Conservation (phyloP, 2,888 invertebrate species). For the Nymphalis c-album region DNA sequence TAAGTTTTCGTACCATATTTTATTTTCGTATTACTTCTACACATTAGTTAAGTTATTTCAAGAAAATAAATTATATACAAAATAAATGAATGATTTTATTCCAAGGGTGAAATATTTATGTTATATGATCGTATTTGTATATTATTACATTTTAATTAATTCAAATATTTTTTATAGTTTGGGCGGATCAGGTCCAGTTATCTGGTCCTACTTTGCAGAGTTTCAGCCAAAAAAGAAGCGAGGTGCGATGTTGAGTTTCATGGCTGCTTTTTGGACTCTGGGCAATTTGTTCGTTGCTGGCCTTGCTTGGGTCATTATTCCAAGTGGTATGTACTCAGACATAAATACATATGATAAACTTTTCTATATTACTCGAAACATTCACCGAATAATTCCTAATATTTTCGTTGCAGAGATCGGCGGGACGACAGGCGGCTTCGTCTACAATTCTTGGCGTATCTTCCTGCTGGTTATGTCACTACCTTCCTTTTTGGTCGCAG, state of each 20-base stretch:
- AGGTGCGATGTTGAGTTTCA: slow-evolving; percentile 95
- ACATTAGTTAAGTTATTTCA: too few species aligned
- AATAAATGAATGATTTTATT: too few species aligned
- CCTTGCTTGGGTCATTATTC: slow-evolving; percentile 88
- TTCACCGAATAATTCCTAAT: not conserved
- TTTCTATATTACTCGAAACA: not conserved
- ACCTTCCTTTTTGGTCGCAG: slow-evolving; percentile 93
- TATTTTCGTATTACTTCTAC: too few species aligned
- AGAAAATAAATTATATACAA: too few species aligned
- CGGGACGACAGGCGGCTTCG: slow-evolving; percentile 84
- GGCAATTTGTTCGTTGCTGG: slow-evolving; percentile 96
- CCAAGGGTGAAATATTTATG: too few species aligned
- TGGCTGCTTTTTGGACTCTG: slow-evolving; percentile 97
- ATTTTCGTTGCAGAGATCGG: slow-evolving; percentile 82
- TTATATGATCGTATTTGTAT: not conserved
- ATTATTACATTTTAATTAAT: not conserved
- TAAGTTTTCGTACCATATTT: slow-evolving; percentile 78
- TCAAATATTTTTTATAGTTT: slow-evolving; percentile 79
- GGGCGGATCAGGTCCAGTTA: slow-evolving; percentile 94
- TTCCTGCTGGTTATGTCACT: slow-evolving; percentile 93
- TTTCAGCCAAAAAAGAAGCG: slow-evolving; percentile 95
- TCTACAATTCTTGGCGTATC: slow-evolving; percentile 95
- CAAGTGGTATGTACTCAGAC: slow-evolving; percentile 69
- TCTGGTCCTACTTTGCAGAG: slow-evolving; percentile 97
- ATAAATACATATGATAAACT: not conserved